Conservation (phyloP, 2,797 vertebrate genomes). For the Cyprinella venusta region DNA sequence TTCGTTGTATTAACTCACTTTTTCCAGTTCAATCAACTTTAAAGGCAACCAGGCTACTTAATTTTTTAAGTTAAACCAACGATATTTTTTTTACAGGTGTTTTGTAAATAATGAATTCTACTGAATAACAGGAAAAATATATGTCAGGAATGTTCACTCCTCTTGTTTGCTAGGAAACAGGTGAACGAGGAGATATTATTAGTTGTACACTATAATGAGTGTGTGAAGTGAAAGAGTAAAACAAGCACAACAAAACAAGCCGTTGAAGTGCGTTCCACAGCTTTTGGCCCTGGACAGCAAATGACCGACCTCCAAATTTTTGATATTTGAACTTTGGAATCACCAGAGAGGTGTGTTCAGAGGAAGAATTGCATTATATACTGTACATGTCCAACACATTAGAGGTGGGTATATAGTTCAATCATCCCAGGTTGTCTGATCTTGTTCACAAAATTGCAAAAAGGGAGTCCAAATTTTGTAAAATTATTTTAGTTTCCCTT, state of each 20-base stretch:
- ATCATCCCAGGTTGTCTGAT: background rate
- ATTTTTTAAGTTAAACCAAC: too few relatives aligned
- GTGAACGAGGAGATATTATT: background rate
- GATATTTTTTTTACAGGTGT: too few relatives aligned
- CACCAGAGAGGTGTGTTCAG: too few relatives aligned
- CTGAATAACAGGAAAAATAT: background rate
- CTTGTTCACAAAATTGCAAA: background rate
- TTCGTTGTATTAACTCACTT: too few relatives aligned
- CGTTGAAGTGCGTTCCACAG: too few relatives aligned
- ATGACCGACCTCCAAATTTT: too few relatives aligned
- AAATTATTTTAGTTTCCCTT: background rate
- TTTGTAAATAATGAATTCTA: background rate
- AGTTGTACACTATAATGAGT: background rate
- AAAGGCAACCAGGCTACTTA: too few relatives aligned
- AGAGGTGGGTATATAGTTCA: background rate
- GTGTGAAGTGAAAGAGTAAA: background rate
- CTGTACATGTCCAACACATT: background rate
- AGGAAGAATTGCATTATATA: background rate
- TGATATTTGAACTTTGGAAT: too few relatives aligned
- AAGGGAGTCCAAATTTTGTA: slow-evolving; percentile 1
- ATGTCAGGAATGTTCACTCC: background rate
- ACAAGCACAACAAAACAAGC: background rate
- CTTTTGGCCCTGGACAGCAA: too few relatives aligned
- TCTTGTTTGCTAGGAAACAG: background rate
- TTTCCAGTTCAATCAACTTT: too few relatives aligned